Evolutionary conservation across 2,797 vertebrate genomes (phyloP).

Genomic region (Melanotaenia nigrans): DNA sequence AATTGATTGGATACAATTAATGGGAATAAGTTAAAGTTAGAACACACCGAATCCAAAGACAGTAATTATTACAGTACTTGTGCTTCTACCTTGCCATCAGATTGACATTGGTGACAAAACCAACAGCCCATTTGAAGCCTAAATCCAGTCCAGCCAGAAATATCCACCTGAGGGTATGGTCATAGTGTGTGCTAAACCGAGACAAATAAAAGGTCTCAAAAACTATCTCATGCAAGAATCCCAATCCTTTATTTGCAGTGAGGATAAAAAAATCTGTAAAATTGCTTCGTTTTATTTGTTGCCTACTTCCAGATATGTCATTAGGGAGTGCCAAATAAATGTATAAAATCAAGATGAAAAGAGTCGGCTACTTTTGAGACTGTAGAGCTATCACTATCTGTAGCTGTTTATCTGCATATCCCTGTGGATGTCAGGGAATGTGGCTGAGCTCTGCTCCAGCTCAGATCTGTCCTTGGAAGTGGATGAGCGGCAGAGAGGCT

Average conservation of each 20-base stretch:
- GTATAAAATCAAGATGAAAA: slow-evolving; percentile 61
- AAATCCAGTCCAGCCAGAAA: slow-evolving; percentile 17
- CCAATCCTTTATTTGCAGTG: slow-evolving; percentile 34
- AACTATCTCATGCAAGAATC: slow-evolving; percentile 8
- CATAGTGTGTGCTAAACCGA: too few species aligned
- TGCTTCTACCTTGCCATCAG: slow-evolving; percentile 5
- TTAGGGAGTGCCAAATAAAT: slow-evolving; percentile 64
- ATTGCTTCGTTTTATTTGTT: slow-evolving; percentile 67
- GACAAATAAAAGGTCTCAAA: slow-evolving; percentile 38
- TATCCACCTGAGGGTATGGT: slow-evolving; percentile 30
- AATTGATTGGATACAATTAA: neutral
- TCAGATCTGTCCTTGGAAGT: slow-evolving; percentile 77
- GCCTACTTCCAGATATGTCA: slow-evolving; percentile 61
- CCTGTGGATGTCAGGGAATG: slow-evolving; percentile 69
- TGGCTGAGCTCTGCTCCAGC: slow-evolving; percentile 53
- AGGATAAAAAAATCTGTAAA: slow-evolving; percentile 56
- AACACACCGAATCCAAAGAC: neutral
- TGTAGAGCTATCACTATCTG: slow-evolving; percentile 55
- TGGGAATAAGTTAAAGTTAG: neutral
- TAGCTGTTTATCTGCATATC: slow-evolving; percentile 73
- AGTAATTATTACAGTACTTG: neutral
- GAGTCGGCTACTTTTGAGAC: slow-evolving; percentile 58
- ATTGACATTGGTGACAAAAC: slow-evolving; percentile 15
- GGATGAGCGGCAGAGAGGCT: slow-evolving; percentile 65
- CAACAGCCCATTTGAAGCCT: neutral